Percentiles rank a stretch among this genome's conserved stretches.
phyloP scores from a whole-genome alignment of 64 coral and sea anemone species.

The Dendronephthya gigantea region DNA sequence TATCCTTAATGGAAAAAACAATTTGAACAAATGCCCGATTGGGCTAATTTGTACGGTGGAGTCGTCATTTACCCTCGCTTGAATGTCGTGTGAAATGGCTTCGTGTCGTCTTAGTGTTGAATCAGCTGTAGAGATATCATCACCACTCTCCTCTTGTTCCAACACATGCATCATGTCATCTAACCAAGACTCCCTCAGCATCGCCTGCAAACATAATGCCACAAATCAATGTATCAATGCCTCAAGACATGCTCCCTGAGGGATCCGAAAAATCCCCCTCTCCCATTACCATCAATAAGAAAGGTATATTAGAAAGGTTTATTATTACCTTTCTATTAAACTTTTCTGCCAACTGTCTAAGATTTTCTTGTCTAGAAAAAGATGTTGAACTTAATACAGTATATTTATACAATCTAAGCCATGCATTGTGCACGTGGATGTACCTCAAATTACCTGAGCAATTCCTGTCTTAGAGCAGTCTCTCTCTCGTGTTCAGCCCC shows the following conservation, averaged over 20 bases:
- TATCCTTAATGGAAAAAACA: not conserved
- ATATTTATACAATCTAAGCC: too few species aligned
- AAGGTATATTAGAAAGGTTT: not conserved
- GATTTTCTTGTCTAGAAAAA: conserved; percentile 65
- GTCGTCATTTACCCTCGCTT: conserved; percentile 54
- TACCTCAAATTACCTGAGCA: conserved; percentile 59
- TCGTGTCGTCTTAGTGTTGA: conserved; percentile 76
- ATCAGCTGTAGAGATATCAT: conserved; percentile 72
- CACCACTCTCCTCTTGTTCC: conserved; percentile 69
- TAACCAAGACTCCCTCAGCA: conserved; percentile 84
- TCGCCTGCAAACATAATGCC: too few species aligned
- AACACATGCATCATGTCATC: conserved; percentile 97
- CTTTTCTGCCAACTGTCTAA: conserved; percentile 83
- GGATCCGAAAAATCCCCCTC: too few species aligned
- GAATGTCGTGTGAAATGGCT: conserved; percentile 83
- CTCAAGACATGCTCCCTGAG: too few species aligned
- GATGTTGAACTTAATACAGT: not conserved
- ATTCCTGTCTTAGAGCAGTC: conserved; percentile 70
- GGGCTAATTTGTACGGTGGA: not conserved
- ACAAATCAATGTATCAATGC: too few species aligned
- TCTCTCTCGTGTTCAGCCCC: conserved; percentile 80
- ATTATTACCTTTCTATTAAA: conserved; percentile 86
- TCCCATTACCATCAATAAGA: not conserved
- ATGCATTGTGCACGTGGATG: too few species aligned
- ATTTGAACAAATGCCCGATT: not conserved